Percentiles rank a stretch among this genome's conserved stretches.
Evolutionary conservation across 2,888 invertebrate species (phyloP).

Genomic region (Drosophila gaucha): DNA sequence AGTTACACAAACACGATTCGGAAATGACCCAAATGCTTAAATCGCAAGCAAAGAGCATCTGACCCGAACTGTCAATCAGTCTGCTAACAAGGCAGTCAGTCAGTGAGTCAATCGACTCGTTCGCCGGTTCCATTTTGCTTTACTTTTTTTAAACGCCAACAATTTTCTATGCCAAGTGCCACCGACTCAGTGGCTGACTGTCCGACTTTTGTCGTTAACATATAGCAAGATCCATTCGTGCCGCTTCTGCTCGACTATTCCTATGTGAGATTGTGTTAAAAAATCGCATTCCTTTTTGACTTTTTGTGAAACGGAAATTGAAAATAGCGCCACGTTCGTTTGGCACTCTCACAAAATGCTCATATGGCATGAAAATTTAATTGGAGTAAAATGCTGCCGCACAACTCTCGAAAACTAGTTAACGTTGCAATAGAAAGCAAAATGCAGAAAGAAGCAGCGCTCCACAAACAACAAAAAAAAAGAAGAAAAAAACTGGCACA

Average conservation of each 20-base stretch:
- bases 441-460: slow-evolving; percentile 21
- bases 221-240: slow-evolving; percentile 2
- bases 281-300: slow-evolving; percentile 58
- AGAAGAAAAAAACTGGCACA: slow-evolving; percentile 48
- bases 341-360: slow-evolving; percentile 66
- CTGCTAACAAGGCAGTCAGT: slow-evolving; percentile 30
- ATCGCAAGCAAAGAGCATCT: slow-evolving; percentile 71
- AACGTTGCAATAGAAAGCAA: slow-evolving; percentile 49
- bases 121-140: slow-evolving; percentile 38
- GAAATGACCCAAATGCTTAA: slow-evolving; percentile 75
- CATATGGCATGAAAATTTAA: slow-evolving; percentile 77
- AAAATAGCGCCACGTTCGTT: slow-evolving; percentile 63
- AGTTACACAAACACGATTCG: slow-evolving; percentile 70
- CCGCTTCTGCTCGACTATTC: slow-evolving; percentile 14
- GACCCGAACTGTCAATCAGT: slow-evolving; percentile 69
- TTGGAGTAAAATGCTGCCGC: slow-evolving; percentile 72
- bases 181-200: slow-evolving; percentile 14
- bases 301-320: slow-evolving; percentile 66
- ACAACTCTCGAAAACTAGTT: slow-evolving; percentile 72
- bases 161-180: slow-evolving; percentile 60
- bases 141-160: slow-evolving; percentile 36
- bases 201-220: slow-evolving; percentile 11
- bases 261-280: slow-evolving; percentile 61
- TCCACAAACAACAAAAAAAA: slow-evolving; percentile 13
- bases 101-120: slow-evolving; percentile 31